Evolutionary conservation across 1,140 invertebrate species (phyloP).

Genomic region (Dreissena polymorpha): DNA sequence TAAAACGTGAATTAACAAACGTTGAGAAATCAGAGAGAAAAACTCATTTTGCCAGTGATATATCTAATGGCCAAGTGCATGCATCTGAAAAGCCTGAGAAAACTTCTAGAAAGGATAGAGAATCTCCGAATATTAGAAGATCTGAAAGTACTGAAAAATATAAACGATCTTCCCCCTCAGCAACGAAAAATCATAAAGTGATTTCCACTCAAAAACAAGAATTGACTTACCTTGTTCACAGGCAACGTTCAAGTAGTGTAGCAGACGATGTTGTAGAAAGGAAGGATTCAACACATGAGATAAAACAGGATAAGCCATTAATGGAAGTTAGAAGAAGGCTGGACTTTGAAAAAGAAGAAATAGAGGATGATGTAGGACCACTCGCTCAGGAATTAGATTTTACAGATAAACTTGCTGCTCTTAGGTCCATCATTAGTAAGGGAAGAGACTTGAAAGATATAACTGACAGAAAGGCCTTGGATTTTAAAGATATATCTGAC

Average conservation of each 20-base stretch:
- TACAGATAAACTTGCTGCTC: conserved; percentile 64
- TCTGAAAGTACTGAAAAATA: background rate
- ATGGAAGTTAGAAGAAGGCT: conserved; percentile 30
- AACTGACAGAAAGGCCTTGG: conserved; percentile 14
- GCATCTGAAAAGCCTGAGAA: too few relatives aligned
- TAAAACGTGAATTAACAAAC: background rate
- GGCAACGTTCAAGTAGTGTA: too few relatives aligned
- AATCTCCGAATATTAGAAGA: background rate
- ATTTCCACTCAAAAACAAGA: too few relatives aligned
- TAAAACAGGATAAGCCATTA: too few relatives aligned
- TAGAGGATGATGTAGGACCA: conserved; percentile 20
- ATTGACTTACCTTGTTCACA: too few relatives aligned
- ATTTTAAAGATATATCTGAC: conserved; percentile 21
- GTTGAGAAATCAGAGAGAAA: too few relatives aligned
- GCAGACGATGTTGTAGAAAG: too few relatives aligned
- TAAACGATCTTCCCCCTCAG: background rate
- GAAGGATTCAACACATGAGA: too few relatives aligned
- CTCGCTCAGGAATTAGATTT: conserved; percentile 54
- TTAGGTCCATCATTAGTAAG: conserved; percentile 52
- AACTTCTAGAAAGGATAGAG: background rate
- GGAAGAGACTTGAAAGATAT: conserved; percentile 33
- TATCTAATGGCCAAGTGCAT: too few relatives aligned
- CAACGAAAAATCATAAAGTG: too few relatives aligned
- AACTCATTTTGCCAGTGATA: too few relatives aligned
- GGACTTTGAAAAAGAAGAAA: conserved; percentile 44